These are phyloP conservation scores for Gallinago solitaria DNA, from an alignment of 2,797 vertebrate species.

Conservation along the genomic window DNA sequence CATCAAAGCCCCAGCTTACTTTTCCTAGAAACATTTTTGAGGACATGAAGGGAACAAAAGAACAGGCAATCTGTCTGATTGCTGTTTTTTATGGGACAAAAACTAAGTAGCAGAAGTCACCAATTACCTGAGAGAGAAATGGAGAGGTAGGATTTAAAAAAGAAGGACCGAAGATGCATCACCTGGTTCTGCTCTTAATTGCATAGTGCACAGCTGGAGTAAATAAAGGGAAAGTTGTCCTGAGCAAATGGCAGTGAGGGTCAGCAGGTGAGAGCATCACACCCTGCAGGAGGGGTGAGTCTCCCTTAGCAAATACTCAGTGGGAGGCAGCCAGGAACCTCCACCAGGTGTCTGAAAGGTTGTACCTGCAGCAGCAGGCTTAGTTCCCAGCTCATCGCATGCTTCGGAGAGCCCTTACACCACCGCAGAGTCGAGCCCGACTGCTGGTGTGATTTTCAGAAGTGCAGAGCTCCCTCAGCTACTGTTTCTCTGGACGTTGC, in stretches of 20 bases:
- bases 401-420: neutral
- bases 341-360: neutral
- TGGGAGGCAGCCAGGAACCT: neutral
- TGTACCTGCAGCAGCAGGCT: neutral
- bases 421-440: rapidly evolving
- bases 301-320: neutral
- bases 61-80: neutral
- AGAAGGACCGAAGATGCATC: neutral
- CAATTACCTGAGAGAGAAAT: neutral
- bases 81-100: neutral
- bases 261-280: neutral
- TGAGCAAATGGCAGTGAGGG: neutral
- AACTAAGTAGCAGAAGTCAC: neutral
- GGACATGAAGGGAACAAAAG: neutral
- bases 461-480: neutral
- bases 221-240: neutral
- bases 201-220: neutral
- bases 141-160: neutral
- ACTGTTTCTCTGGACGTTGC: neutral
- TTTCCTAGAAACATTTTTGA: neutral
- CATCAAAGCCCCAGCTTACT: neutral
- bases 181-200: neutral
- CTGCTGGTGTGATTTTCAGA: neutral
- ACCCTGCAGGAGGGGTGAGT: neutral
- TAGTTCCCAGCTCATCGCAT: neutral